These are phyloP conservation scores for Laterallus jamaicensis DNA, from an alignment of 2,113 vertebrate species.

Conservation along the genomic window DNA sequence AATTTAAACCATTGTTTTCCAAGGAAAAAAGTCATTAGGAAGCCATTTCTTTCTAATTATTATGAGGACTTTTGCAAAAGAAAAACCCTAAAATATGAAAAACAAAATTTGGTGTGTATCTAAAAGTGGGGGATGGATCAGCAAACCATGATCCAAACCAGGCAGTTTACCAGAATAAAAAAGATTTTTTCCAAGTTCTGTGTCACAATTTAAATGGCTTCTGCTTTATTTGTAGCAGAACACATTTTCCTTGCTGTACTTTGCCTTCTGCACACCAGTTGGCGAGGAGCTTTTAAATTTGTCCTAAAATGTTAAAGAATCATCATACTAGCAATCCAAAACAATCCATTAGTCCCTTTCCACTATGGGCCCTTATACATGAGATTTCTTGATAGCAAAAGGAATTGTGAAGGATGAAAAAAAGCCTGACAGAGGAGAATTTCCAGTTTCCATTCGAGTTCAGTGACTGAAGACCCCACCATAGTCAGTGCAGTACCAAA, in stretches of 20 bases:
- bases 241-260: neutral
- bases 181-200: neutral
- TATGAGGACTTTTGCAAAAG: neutral
- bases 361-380: fast-evolving
- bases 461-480: neutral
- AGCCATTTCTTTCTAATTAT: constrained; percentile 36
- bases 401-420: neutral
- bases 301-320: neutral
- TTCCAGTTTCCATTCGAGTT: neutral
- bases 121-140: neutral
- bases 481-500: neutral
- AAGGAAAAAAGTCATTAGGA: constrained; percentile 19
- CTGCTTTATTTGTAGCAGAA: neutral
- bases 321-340: neutral
- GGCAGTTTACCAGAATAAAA: neutral
- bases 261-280: neutral
- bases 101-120: neutral
- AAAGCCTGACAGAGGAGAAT: neutral
- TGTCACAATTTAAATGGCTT: neutral
- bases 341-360: neutral
- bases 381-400: neutral
- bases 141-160: constrained; percentile 3
- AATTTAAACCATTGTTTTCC: constrained; percentile 54
- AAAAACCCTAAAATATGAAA: neutral
- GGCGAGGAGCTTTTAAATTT: neutral